Evolutionary conservation across 2,888 invertebrate species (phyloP).

Genomic region (Heliconius aoede): DNA sequence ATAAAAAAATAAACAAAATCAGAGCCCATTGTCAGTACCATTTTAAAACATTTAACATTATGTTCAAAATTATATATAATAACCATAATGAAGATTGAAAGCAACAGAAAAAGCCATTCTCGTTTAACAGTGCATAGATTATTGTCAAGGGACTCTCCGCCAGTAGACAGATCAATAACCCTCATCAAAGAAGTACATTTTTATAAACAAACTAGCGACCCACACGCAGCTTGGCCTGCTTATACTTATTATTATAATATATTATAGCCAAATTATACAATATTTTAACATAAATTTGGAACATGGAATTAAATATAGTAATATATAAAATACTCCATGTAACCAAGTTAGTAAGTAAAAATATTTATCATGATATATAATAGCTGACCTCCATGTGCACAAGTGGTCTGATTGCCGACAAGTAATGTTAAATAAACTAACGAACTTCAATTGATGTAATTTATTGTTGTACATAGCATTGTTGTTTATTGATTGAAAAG

Average conservation of each 20-base stretch:
- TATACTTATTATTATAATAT: too few relatives aligned
- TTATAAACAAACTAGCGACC: neutral
- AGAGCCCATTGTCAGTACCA: too few relatives aligned
- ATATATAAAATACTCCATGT: neutral
- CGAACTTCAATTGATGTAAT: slow-evolving; percentile 56
- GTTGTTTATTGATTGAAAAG: slow-evolving; percentile 2
- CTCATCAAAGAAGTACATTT: neutral
- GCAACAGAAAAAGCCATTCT: neutral
- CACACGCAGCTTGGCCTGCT: too few relatives aligned
- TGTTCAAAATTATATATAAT: neutral
- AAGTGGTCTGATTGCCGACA: slow-evolving; percentile 57
- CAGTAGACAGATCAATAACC: slow-evolving; percentile 18
- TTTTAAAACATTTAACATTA: neutral
- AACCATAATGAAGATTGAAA: neutral
- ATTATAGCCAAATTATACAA: too few relatives aligned
- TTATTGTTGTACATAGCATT: slow-evolving; percentile 30
- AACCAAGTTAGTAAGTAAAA: neutral
- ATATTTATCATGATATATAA: slow-evolving; percentile 2
- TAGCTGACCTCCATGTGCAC: slow-evolving; percentile 42
- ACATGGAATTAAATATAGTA: too few relatives aligned
- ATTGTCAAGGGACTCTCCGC: slow-evolving; percentile 14
- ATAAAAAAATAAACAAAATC: too few relatives aligned
- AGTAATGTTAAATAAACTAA: slow-evolving; percentile 58
- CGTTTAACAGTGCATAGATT: neutral
- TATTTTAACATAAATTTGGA: too few relatives aligned